Conservation (phyloP, 2,888 invertebrate species). For the Aphrophora alni region DNA sequence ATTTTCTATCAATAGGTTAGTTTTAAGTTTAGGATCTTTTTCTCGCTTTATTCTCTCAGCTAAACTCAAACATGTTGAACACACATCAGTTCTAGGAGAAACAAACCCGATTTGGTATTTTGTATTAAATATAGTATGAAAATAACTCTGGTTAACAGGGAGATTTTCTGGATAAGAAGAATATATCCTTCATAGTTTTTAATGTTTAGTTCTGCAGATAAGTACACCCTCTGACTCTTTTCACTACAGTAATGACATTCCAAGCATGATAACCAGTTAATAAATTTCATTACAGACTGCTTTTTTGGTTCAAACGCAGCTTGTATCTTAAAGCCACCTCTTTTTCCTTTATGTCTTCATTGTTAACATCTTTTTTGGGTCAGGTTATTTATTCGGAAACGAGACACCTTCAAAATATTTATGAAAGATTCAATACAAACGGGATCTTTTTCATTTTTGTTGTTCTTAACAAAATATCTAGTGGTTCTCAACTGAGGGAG, state of each 20-base stretch:
- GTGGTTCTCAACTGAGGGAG: conserved; percentile 18
- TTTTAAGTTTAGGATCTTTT: too few species aligned
- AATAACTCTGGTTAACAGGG: conserved; percentile 13
- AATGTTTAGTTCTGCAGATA: neutral
- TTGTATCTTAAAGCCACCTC: too few species aligned
- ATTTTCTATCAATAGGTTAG: too few species aligned
- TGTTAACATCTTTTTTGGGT: conserved; percentile 17
- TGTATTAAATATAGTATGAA: neutral
- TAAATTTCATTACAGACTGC: conserved; percentile 19
- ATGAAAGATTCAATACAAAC: conserved; percentile 19
- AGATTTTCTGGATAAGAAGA: conserved; percentile 15
- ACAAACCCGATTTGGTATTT: too few species aligned
- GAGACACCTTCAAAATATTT: conserved; percentile 6
- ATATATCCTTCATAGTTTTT: conserved; percentile 22
- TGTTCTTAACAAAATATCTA: conserved; percentile 16
- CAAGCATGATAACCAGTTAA: neutral
- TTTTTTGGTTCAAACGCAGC: conserved; percentile 12
- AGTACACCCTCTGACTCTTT: conserved; percentile 8
- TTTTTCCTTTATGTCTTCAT: conserved; percentile 16
- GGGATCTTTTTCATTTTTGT: conserved; percentile 17
- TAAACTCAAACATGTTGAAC: too few species aligned
- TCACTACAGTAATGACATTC: conserved; percentile 15
- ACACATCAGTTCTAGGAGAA: too few species aligned
- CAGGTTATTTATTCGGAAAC: conserved; percentile 24
- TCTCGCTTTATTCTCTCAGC: too few species aligned